Base-by-base conservation (phyloP, 2,113 vertebrate genomes). In the Laticauda laticaudata region DNA sequence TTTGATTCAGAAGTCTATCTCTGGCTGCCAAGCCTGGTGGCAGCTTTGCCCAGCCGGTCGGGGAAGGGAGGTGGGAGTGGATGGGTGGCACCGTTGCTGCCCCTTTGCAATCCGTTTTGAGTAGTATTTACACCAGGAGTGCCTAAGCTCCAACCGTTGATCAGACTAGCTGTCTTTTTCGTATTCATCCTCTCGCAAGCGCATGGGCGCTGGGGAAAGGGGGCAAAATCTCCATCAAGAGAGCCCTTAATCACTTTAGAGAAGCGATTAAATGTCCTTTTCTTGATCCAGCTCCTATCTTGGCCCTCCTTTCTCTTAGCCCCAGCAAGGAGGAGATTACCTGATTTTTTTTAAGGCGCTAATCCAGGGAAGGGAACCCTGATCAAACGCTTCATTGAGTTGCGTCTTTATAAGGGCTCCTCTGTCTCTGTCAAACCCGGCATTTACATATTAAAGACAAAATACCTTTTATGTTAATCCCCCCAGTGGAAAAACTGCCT, bases 361-460 rank as follows among this genome's bases (percentile, higher is more conserved):
- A 94, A 94, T 94, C 93, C 1, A 7, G 29, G 26, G 51, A 87
- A 90, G 43, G 39, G 54, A 88, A 59, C 75, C 91, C 89, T 89
- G 92, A 91, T 93, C 94, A 91, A 91, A 92, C 69, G 51, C 39
- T 88, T 14, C 93, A 55, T 43, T 91, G 90, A 91, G 54, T 51
- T 12, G 12, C 1, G 12, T 21, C 89, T 86, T 43, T n/a, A 39
- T n/a, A 20, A 34, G 89, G 24, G 86, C 64, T n/a, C 18, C 64
- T 61, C 93, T 85, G 45, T 64, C 39, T 59, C 59, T 88, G 89
- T 92, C 93, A 92, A 59, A 39, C 64, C n/a, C 34, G 5, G 69
- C 75, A 94, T 95, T 88, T 94, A 91, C 93, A 91, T 89, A 92
- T 85, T 91, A 91, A 91, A 93, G 90, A 94, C 94, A 92, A 91